These are phyloP conservation scores for Drosophila ironensis DNA, from an alignment of 1,140 invertebrate genomes.

Conservation along the genomic window DNA sequence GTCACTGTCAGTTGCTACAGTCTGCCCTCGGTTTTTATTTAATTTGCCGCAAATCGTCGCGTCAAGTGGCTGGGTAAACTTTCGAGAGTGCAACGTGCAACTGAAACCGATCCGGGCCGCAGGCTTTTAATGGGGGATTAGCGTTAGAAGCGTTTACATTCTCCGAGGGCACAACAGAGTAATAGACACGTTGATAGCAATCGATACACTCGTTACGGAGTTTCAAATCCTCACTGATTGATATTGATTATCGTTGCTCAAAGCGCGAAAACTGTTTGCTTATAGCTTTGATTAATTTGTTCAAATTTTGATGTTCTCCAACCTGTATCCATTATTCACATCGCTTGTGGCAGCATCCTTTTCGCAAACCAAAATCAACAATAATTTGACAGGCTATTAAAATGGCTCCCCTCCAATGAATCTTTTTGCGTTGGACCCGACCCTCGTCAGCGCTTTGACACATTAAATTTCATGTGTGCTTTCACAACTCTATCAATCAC, in stretches of 20 bases:
- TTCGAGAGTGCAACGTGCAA: slow-evolving; percentile 7
- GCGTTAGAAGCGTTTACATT: too few species aligned
- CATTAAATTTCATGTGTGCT: slow-evolving; percentile 28
- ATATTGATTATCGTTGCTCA: too few species aligned
- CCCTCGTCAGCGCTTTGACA: slow-evolving; percentile 9
- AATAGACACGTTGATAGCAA: not conserved
- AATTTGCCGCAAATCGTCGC: slow-evolving; percentile 65
- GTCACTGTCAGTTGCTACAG: not conserved
- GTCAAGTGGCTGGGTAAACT: slow-evolving; percentile 50
- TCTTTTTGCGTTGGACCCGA: not conserved
- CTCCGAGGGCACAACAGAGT: not conserved
- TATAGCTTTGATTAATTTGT: too few species aligned
- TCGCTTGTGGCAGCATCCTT: not conserved
- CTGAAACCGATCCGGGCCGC: slow-evolving; percentile 16
- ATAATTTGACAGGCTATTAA: not conserved
- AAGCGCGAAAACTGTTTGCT: too few species aligned
- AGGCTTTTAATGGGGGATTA: not conserved
- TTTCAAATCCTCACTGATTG: too few species aligned
- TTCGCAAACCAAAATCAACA: not conserved
- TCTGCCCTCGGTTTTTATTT: slow-evolving; percentile 48
- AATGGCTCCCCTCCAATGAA: too few species aligned
- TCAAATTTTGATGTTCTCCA: not conserved
- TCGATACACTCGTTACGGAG: too few species aligned
- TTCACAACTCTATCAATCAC: slow-evolving; percentile 32
- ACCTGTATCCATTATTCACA: not conserved